Evolutionary conservation across 1,140 invertebrate species (phyloP).

Genomic region (Phymastichus coffea): DNA sequence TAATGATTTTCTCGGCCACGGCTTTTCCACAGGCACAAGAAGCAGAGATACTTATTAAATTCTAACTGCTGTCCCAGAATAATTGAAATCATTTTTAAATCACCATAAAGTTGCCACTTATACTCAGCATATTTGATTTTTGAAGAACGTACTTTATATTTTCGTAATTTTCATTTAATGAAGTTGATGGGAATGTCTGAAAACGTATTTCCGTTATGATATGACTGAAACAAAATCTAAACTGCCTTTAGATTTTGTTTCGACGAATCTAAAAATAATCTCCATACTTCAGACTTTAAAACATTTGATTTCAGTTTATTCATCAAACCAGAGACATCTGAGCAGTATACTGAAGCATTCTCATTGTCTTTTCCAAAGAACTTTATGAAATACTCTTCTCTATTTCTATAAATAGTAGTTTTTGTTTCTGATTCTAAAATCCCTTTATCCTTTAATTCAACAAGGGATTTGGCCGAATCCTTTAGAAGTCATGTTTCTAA

Average conservation of each 20-base stretch:
- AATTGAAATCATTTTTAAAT: conserved; percentile 43
- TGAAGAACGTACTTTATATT: too few relatives aligned
- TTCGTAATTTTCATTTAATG: too few relatives aligned
- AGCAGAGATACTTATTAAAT: conserved; percentile 36
- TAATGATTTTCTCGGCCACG: conserved; percentile 40
- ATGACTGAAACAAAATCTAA: too few relatives aligned
- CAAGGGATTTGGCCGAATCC: conserved; percentile 32
- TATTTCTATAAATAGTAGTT: conserved; percentile 31
- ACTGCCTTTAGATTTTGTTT: too few relatives aligned
- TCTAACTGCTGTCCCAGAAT: conserved; percentile 39
- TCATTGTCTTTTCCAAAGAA: conserved; percentile 23
- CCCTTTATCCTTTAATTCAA: conserved; percentile 25
- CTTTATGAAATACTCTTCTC: too few relatives aligned
- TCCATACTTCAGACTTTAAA: too few relatives aligned
- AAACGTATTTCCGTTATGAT: too few relatives aligned
- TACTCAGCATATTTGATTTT: conserved; percentile 35
- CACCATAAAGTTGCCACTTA: conserved; percentile 39
- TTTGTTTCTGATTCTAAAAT: background rate
- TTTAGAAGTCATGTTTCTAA: conserved; percentile 37
- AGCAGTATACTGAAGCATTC: conserved; percentile 22
- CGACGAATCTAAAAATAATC: too few relatives aligned
- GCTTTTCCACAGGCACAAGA: conserved; percentile 47
- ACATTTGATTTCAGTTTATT: too few relatives aligned
- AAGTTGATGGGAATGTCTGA: too few relatives aligned
- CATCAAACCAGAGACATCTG: too few relatives aligned